phyloP scores from a whole-genome alignment of 2,888 invertebrate genomes.

The Pseudoips prasinana region DNA sequence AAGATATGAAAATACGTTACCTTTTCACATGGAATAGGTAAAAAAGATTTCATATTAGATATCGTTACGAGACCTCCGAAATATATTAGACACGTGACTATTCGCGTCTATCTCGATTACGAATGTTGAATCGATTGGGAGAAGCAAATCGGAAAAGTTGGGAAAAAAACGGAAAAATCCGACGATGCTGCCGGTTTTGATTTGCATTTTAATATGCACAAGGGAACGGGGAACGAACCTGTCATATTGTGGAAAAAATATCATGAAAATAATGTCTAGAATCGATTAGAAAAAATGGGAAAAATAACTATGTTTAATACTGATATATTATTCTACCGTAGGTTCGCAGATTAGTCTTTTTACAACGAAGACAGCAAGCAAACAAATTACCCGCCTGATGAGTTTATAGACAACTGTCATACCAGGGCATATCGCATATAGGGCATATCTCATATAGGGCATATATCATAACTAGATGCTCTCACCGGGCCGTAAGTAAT shows the following conservation, averaged over 20 bases:
- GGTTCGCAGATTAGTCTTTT: too few species aligned
- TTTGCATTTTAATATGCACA: constrained; percentile 80
- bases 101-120: constrained; percentile 56
- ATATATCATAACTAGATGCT: too few species aligned
- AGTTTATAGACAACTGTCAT: too few species aligned
- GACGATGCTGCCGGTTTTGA: constrained; percentile 47
- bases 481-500: too few species aligned
- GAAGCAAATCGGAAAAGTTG: constrained; percentile 28
- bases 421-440: too few species aligned
- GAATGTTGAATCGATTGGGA: constrained; percentile 53
- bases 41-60: constrained; percentile 64
- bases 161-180: constrained; percentile 31
- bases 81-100: constrained; percentile 72
- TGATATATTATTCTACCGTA: too few species aligned
- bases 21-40: constrained; percentile 61
- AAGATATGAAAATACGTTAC: constrained; percentile 44
- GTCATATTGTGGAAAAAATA: constrained; percentile 60
- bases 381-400: too few species aligned
- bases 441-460: too few species aligned
- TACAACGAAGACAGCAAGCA: too few species aligned
- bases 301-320: too few species aligned
- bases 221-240: constrained; percentile 56
- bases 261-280: constrained; percentile 35
- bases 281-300: constrained; percentile 32
- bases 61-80: constrained; percentile 61